These are phyloP conservation scores for Polydrusus pterygomalis DNA, from an alignment of 2,888 invertebrate species.

Conservation along the genomic window DNA sequence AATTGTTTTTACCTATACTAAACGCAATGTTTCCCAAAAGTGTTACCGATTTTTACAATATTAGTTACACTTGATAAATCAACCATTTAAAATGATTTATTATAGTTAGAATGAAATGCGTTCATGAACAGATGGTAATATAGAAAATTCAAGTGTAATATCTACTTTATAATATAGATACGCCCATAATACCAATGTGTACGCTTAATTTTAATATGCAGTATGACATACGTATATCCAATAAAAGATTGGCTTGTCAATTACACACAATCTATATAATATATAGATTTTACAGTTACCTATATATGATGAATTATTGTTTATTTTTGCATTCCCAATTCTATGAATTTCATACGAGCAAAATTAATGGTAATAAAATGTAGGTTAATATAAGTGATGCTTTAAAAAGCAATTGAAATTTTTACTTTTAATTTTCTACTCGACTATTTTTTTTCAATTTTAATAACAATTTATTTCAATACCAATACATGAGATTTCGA, in stretches of 20 bases:
- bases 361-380: conserved; percentile 1
- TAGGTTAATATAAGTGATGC: neutral
- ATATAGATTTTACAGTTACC: conserved; percentile 4
- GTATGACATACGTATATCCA: conserved; percentile 12
- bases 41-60: neutral
- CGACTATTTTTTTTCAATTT: too few species aligned
- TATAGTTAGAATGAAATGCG: conserved; percentile 25
- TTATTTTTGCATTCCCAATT: neutral
- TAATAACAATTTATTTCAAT: too few species aligned
- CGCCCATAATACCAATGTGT: conserved; percentile 19
- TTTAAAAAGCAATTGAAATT: too few species aligned
- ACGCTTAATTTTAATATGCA: conserved; percentile 21
- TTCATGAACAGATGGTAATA: conserved; percentile 7
- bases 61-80: conserved; percentile 5
- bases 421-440: too few species aligned
- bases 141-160: conserved; percentile 38
- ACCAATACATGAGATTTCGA: too few species aligned
- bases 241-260: neutral
- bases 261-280: neutral
- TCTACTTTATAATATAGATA: conserved; percentile 18
- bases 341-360: neutral
- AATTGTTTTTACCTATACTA: too few species aligned
- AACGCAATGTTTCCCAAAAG: too few species aligned
- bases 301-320: conserved; percentile 6
- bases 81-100: conserved; percentile 10